A percentile compares a stretch with the other conserved stretches of the same genome.
Evolutionary conservation across 2,888 invertebrate genomes (phyloP).

Genomic region (Opisthograptis luteolata): DNA sequence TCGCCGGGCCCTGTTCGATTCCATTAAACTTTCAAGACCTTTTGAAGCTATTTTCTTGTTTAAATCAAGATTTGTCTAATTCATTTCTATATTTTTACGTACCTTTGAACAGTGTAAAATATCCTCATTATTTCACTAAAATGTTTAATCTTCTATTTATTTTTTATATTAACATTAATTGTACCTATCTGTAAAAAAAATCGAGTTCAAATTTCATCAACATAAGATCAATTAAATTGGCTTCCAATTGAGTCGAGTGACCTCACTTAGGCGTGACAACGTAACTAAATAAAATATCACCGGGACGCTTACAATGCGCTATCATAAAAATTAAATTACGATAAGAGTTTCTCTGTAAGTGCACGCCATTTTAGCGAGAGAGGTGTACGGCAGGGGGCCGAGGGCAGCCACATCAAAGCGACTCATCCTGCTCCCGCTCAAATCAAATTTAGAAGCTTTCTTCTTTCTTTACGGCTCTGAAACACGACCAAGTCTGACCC

Average conservation of each 20-base stretch:
- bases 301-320: slow-evolving; percentile 78
- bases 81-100: slow-evolving; percentile 61
- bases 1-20: slow-evolving; percentile 78
- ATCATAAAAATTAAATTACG: slow-evolving; percentile 84
- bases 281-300: slow-evolving; percentile 70
- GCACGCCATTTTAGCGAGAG: slow-evolving; percentile 72
- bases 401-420: slow-evolving; percentile 77
- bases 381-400: slow-evolving; percentile 49
- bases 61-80: slow-evolving; percentile 79
- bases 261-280: slow-evolving; percentile 52
- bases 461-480: slow-evolving; percentile 68
- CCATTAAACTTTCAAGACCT: slow-evolving; percentile 84
- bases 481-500: slow-evolving; percentile 54
- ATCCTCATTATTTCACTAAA: slow-evolving; percentile 1
- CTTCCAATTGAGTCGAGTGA: slow-evolving; percentile 43
- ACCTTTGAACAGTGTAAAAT: slow-evolving; percentile 16
- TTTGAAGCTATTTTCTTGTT: slow-evolving; percentile 82
- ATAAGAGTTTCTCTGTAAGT: slow-evolving; percentile 79
- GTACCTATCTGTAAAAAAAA: no score
- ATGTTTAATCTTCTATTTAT: no score
- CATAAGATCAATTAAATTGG: slow-evolving; percentile 9
- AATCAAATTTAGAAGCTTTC: slow-evolving; percentile 81
- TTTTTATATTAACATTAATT: no score
- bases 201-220: no score
- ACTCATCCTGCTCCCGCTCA: slow-evolving; percentile 67